A percentile compares a stretch with the other conserved stretches of the same genome.
phyloP scores from a whole-genome alignment of 2,113 vertebrate species.

The Microtus montanus region DNA sequence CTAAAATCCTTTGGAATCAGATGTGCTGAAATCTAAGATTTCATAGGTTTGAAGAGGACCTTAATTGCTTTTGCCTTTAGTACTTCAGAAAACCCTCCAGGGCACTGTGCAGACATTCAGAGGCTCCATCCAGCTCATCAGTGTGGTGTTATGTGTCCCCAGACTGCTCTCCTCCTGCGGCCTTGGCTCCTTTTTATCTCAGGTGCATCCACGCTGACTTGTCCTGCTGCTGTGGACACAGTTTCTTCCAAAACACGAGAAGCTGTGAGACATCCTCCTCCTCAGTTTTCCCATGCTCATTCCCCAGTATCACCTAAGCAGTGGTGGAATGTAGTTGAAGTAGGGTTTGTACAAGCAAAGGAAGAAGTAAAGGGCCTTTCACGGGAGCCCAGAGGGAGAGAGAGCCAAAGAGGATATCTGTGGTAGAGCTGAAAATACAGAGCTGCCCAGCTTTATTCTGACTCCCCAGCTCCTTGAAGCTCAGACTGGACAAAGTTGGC shows the following conservation, averaged over 20 bases:
- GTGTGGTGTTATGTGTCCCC: slow-evolving; percentile 58
- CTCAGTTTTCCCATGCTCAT: neutral
- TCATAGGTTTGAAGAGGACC: slow-evolving; percentile 58
- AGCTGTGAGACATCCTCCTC: neutral
- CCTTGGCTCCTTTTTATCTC: neutral
- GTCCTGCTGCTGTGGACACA: neutral
- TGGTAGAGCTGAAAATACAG: neutral
- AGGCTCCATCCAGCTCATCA: slow-evolving; percentile 50
- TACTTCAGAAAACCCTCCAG: slow-evolving; percentile 76
- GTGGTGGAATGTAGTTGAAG: neutral
- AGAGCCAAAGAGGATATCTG: neutral
- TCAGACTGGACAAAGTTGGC: neutral
- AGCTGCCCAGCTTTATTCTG: neutral
- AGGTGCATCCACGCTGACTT: neutral
- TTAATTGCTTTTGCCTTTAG: slow-evolving; percentile 76
- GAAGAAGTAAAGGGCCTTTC: neutral
- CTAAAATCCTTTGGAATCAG: slow-evolving; percentile 70
- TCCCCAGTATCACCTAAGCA: neutral
- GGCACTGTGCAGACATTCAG: slow-evolving; percentile 49
- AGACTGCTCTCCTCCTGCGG: neutral
- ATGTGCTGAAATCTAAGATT: slow-evolving; percentile 75
- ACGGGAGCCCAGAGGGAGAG: neutral
- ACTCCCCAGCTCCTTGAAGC: neutral
- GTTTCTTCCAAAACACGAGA: neutral
- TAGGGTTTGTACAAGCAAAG: neutral